Evolutionary conservation across 2,888 invertebrate species (phyloP), one percentile per base, ranked within the genome.

Genomic region (Scaptomyza flava): DNA sequence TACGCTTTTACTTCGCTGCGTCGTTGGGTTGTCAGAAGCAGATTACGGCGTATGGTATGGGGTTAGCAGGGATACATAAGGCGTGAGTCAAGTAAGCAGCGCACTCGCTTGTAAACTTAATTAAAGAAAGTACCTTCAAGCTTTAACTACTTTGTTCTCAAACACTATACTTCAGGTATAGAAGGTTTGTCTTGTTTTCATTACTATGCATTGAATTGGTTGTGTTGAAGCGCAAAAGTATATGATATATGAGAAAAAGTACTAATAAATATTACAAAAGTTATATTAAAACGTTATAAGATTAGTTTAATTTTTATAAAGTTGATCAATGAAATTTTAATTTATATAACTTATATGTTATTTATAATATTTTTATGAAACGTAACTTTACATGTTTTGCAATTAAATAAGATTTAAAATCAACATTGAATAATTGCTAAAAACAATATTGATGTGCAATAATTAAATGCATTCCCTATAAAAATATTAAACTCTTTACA

Each of bases 1-100:
- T 70, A 72, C 75, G 81, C 81, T 79, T 67, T 70, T 70, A 81
- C 81, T 50, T 83, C 67, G 53, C 38, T 69, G 78, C 68, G 42
- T 65, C 46, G 57, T 48, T 46, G 64, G 72, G 60, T 76, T 75
- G 72, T 76, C 68, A 63, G 63, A 2, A 42, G 57, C 72, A 68
- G 70, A 60, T 70, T 54, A 45, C 54, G 74, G 57, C 58, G 50
- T 58, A 41, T 9, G 65, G 72, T 9, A 38, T 54, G 62, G 58
- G 36, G 36, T 41, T 30, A 2, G 4, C 46, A 52, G 54, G 57
- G 36, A 47, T 42, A 61, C 60, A 51, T 42, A 61, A 68, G 57
- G 58, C 59, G 36, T 61, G 52, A 56, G 47, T 20, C 23, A 56
- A 59, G 48, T 65, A 34, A 57, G 48, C 46, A 60, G 45, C 38